Evolutionary conservation across 2,888 invertebrate species (phyloP).

Genomic region (Phasia obesa): DNA sequence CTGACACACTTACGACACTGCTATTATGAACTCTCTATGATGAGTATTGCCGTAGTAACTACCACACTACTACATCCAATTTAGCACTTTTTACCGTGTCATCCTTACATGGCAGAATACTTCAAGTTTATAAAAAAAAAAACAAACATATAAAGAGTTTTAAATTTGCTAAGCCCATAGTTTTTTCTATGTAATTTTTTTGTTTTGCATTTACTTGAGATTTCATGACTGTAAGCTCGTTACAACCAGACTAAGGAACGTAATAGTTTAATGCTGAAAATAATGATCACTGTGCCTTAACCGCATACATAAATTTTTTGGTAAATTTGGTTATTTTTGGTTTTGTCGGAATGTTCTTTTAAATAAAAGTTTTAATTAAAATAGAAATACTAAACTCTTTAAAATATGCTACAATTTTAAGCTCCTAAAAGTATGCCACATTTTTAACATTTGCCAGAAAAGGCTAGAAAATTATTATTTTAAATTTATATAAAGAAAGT

Average conservation of each 20-base stretch:
- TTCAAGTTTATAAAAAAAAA: constrained; percentile 51
- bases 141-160: background rate
- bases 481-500: too few relatives aligned
- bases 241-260: constrained; percentile 16
- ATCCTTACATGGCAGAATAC: background rate
- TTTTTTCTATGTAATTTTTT: constrained; percentile 18
- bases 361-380: constrained; percentile 10
- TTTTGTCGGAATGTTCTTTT: background rate
- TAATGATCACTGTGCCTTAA: constrained; percentile 57
- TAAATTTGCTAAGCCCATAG: constrained; percentile 9
- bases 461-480: too few relatives aligned
- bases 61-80: constrained; percentile 8
- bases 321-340: background rate
- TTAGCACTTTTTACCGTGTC: constrained; percentile 41
- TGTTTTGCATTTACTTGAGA: constrained; percentile 25
- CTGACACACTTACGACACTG: constrained; percentile 65
- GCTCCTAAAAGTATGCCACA: background rate
- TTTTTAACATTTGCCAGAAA: background rate
- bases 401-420: background rate
- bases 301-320: background rate
- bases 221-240: constrained; percentile 49
- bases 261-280: constrained; percentile 39
- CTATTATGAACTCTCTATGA: constrained; percentile 50
- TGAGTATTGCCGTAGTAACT: constrained; percentile 10
- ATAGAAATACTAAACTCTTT: background rate